These are phyloP conservation scores for Genyomyrus donnyi DNA, from an alignment of 2,113 vertebrate species.

Conservation along the genomic window DNA sequence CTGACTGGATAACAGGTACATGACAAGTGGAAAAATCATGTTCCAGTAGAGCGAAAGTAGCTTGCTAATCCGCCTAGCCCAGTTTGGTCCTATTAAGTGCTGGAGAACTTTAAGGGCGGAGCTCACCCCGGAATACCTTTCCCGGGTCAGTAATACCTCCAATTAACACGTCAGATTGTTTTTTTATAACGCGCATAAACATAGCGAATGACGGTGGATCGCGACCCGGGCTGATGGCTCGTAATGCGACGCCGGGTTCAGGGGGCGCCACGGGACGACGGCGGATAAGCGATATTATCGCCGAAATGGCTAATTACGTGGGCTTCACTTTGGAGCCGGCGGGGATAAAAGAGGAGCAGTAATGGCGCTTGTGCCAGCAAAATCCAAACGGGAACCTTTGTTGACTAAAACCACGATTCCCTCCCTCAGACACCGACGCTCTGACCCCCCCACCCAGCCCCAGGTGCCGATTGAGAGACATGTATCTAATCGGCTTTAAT, in stretches of 20 bases:
- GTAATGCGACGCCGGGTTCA: constrained; percentile 49
- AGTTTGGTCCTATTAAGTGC: neutral
- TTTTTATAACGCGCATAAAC: constrained; percentile 16
- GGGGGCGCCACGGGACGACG: constrained; percentile 46
- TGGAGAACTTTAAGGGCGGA: neutral
- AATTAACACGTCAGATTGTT: constrained; percentile 14
- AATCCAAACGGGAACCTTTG: constrained; percentile 45
- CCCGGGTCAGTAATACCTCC: constrained; percentile 1
- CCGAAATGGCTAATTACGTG: constrained; percentile 66
- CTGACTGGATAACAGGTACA: neutral
- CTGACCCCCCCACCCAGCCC: constrained; percentile 6
- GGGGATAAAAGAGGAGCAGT: constrained; percentile 45
- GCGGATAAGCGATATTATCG: constrained; percentile 65
- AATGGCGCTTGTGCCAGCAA: constrained; percentile 61
- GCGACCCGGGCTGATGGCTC: constrained; percentile 43
- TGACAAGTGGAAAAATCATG: neutral
- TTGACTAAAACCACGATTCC: constrained; percentile 60
- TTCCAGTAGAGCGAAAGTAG: neutral
- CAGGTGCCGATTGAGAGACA: constrained; percentile 42
- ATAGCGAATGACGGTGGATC: constrained; percentile 35
- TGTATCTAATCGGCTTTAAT: constrained; percentile 59
- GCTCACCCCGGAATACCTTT: neutral
- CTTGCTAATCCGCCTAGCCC: neutral
- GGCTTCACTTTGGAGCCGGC: constrained; percentile 56
- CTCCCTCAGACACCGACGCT: constrained; percentile 33